Base-by-base conservation (phyloP, 2,888 invertebrate genomes). In the Xanthorhoe designata region DNA sequence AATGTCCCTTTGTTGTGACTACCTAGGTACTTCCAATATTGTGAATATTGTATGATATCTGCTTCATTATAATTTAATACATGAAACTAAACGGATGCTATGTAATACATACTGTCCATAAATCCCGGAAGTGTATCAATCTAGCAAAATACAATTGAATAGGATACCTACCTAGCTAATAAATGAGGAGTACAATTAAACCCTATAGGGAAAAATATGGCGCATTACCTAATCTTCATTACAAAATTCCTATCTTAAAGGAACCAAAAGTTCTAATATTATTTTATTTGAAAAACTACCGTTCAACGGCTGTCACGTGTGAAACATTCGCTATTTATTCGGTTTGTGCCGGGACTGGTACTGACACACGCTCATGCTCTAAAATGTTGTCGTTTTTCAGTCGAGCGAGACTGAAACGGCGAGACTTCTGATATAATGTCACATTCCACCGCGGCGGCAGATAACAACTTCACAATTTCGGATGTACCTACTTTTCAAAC, bases 381-480 rank as follows among this genome's bases (percentile, higher is more conserved):
- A 80, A n/a, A 86, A 89, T 85, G 80, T 84, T 86, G 84, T 81
- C 81, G 78, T 81, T 82, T 81, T 83, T 77, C 69, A 71, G 74
- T 68, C 74, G 70, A 74, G 74, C 74, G 70, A 74, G 74, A 66
- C 77, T 74, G 68, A 75, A 73, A 70, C 71, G 45, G 45, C 58
- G 49, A 73, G 74, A 76, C 68, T 75, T 74, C 69, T 73, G 70
- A 74, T 75, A 78, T 74, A 9, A 75, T 64, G 72, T 78, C 75
- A 76, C 78, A 79, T 79, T 78, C 74, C 59, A 13, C 42, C 73
- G 57, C 72, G 72, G 72, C 73, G 70, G 66, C 64, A 71, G 64
- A 70, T 64, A 64, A 60, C 59, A 66, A 75, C 70, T 72, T 73
- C 63, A 78, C 78, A 77, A 75, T 78, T 72, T 72, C 73, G 70